A percentile compares a stretch with the other conserved stretches of the same genome.
phyloP scores from a whole-genome alignment of 2,113 vertebrate species.

The Gopherus evgoodei region DNA sequence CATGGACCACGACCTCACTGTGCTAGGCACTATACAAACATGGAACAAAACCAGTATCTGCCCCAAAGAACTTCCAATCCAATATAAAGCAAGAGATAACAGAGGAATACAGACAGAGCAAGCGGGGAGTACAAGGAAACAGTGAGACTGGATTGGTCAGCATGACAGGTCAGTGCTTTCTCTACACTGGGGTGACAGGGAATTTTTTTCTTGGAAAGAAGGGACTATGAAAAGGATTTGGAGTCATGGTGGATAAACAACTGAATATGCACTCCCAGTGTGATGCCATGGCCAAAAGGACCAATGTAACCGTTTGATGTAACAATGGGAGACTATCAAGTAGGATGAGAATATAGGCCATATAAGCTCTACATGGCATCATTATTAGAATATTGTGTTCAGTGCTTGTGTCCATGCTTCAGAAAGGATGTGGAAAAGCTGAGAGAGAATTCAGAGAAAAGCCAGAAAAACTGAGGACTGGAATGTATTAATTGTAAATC shows the following conservation, averaged over 20 bases:
- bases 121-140: not conserved
- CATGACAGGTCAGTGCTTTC: not conserved
- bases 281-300: slow-evolving; percentile 32
- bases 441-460: not conserved
- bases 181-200: not conserved
- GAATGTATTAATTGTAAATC: not conserved
- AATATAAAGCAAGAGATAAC: not conserved
- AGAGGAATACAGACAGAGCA: not conserved
- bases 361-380: not conserved
- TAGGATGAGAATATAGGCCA: not conserved
- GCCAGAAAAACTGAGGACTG: not conserved
- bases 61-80: not conserved
- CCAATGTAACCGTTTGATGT: slow-evolving; percentile 1
- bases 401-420: not conserved
- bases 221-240: not conserved
- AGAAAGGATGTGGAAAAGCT: not conserved
- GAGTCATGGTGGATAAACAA: slow-evolving; percentile 29
- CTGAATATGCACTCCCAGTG: not conserved
- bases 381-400: not conserved
- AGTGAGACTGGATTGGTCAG: not conserved
- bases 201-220: not conserved
- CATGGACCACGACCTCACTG: not conserved
- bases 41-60: not conserved
- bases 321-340: not conserved
- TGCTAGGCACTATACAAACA: not conserved